These are phyloP conservation scores for Epicampocera succincta DNA, from an alignment of 2,888 invertebrate species.

Conservation along the genomic window DNA sequence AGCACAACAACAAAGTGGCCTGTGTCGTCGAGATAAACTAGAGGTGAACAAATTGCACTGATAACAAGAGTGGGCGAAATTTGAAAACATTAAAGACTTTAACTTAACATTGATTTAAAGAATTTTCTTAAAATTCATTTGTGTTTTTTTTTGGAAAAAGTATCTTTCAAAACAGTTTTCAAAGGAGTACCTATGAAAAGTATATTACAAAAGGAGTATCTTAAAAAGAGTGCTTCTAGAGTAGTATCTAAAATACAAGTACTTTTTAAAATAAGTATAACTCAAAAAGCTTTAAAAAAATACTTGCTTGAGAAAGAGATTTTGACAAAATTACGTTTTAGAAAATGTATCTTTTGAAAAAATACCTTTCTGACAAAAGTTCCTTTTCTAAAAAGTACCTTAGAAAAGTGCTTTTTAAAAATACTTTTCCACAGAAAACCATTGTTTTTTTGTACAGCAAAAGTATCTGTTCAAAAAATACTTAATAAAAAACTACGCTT, in stretches of 20 bases:
- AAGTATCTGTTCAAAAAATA: too few species aligned
- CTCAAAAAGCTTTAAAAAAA: neutral
- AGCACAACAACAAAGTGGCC: conserved; percentile 6
- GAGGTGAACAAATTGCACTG: neutral
- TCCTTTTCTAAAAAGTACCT: neutral
- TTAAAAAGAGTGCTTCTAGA: neutral
- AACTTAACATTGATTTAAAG: neutral
- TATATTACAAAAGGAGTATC: neutral
- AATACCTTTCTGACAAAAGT: neutral
- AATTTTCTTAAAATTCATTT: neutral
- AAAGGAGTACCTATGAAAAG: too few species aligned
- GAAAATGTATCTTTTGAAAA: neutral
- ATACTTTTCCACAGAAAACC: too few species aligned
- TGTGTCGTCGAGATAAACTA: neutral
- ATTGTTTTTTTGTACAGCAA: too few species aligned
- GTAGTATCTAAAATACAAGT: neutral
- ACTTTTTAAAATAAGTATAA: neutral
- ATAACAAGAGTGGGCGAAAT: neutral
- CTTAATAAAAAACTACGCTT: too few species aligned
- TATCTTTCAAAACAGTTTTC: neutral
- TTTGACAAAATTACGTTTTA: neutral
- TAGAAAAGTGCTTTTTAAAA: neutral
- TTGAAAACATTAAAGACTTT: neutral
- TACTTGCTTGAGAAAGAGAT: neutral
- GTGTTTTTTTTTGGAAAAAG: neutral